These are phyloP conservation scores for Stegana nigrithorax DNA, from an alignment of 2,888 invertebrate species.

Conservation along the genomic window DNA sequence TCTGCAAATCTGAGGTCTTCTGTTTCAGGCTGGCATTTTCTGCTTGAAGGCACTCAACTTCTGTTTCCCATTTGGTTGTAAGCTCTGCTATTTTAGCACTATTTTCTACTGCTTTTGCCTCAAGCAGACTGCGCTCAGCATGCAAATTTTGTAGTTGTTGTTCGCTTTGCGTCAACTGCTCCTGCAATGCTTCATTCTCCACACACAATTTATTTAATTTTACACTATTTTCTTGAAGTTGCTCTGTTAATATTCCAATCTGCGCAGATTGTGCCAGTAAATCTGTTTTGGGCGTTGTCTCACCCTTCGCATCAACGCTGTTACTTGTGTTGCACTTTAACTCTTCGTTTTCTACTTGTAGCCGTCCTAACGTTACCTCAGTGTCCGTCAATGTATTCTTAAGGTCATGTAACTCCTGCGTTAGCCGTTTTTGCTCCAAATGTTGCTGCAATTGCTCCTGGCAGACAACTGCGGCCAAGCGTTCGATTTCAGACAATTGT, in stretches of 20 bases:
- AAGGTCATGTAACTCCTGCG: slow-evolving; percentile 26
- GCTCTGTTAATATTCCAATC: neutral
- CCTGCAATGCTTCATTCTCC: neutral
- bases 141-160: neutral
- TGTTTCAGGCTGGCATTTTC: neutral
- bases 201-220: too few relatives aligned
- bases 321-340: neutral
- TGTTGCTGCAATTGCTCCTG: slow-evolving; percentile 36
- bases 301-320: neutral
- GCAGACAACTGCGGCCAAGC: slow-evolving; percentile 27
- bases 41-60: neutral
- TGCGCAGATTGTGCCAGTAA: neutral
- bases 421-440: slow-evolving; percentile 15
- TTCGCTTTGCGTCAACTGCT: neutral
- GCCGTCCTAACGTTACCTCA: slow-evolving; percentile 22
- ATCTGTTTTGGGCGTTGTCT: too few relatives aligned
- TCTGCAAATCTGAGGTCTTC: neutral
- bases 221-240: neutral
- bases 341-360: neutral
- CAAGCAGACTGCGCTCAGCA: neutral
- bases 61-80: neutral
- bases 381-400: slow-evolving; percentile 16
- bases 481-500: slow-evolving; percentile 34
- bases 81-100: neutral
- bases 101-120: neutral